phyloP scores from a whole-genome alignment of 2,888 invertebrate genomes.

The Limnephilus marmoratus region DNA sequence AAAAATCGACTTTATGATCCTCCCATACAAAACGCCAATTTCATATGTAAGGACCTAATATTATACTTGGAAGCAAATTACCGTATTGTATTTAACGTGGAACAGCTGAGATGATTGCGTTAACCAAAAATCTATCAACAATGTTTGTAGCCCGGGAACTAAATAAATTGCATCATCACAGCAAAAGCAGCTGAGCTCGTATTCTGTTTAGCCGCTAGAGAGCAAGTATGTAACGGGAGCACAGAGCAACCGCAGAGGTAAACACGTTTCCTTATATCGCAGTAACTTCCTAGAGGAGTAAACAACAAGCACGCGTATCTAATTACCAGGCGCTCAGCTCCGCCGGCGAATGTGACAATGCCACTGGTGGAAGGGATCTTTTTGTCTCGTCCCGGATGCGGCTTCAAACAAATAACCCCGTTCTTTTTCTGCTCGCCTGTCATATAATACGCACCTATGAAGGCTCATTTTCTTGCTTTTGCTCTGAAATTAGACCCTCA shows the following conservation, averaged over 20 bases:
- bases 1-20: no score
- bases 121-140: background rate
- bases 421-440: constrained; percentile 36
- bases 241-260: constrained; percentile 33
- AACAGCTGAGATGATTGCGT: background rate
- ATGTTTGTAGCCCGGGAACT: no score
- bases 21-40: no score
- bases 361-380: constrained; percentile 34
- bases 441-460: background rate
- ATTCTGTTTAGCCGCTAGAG: background rate
- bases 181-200: background rate
- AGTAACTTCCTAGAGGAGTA: constrained; percentile 24
- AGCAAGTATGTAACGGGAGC: constrained; percentile 28
- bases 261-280: constrained; percentile 44
- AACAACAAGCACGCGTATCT: constrained; percentile 55
- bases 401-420: constrained; percentile 47
- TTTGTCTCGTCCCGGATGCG: constrained; percentile 37
- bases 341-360: constrained; percentile 44
- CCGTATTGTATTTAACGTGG: background rate
- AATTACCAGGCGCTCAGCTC: constrained; percentile 54
- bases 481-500: background rate
- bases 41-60: no score
- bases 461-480: background rate
- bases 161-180: constrained; percentile 36
- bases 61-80: background rate